Conservation (phyloP, 2,113 vertebrate genomes). For the Osmerus mordax region DNA sequence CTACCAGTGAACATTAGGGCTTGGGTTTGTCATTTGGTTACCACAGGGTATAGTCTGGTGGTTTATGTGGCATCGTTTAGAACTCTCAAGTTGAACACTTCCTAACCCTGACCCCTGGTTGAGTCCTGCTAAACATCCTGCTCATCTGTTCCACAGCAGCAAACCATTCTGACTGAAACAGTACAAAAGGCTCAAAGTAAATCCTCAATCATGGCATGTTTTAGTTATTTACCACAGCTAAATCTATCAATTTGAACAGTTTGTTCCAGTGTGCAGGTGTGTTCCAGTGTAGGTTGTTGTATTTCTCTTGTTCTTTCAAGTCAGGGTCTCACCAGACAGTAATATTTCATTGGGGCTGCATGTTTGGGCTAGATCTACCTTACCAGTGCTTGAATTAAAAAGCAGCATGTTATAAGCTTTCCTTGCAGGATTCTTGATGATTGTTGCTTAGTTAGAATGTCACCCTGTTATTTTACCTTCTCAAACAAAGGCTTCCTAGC, state of each 20-base stretch:
- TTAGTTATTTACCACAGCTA: too few species aligned
- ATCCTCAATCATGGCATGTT: too few species aligned
- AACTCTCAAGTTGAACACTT: slow-evolving; percentile 43
- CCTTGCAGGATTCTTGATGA: slow-evolving; percentile 51
- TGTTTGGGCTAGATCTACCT: too few species aligned
- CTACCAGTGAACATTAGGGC: too few species aligned
- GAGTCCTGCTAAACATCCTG: slow-evolving; percentile 36
- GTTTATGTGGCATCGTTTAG: slow-evolving; percentile 42
- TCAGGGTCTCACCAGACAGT: too few species aligned
- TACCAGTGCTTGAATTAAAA: slow-evolving; percentile 36
- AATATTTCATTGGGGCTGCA: too few species aligned
- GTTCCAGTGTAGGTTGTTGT: too few species aligned
- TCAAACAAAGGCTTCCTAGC: slow-evolving; percentile 53
- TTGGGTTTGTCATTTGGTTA: background rate
- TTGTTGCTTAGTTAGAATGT: slow-evolving; percentile 57
- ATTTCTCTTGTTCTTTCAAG: too few species aligned
- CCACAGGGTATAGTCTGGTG: slow-evolving; percentile 14
- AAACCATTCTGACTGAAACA: too few species aligned
- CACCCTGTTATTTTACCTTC: slow-evolving; percentile 57
- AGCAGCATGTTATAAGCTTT: slow-evolving; percentile 43
- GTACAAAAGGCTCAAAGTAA: too few species aligned
- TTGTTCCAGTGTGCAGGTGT: too few species aligned
- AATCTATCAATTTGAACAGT: too few species aligned
- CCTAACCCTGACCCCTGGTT: slow-evolving; percentile 28
- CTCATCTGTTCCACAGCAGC: slow-evolving; percentile 48